phyloP scores from a whole-genome alignment of 2,797 vertebrate species.

The Harpagifer antarcticus region DNA sequence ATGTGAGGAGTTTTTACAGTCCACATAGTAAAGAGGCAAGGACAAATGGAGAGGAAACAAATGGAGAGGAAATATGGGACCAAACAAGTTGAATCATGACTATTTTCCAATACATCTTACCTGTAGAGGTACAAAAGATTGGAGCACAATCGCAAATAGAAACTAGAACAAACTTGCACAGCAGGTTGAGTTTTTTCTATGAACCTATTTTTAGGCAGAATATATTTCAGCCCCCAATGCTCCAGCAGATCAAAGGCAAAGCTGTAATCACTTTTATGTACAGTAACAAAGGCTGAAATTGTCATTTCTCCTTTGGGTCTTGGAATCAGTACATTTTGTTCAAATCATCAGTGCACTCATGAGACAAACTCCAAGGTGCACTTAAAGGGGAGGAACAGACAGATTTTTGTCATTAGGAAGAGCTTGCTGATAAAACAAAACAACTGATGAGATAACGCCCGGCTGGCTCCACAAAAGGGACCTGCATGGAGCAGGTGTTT shows the following conservation, averaged over 20 bases:
- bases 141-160: constrained; percentile 55
- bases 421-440: constrained; percentile 2
- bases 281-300: constrained; percentile 45
- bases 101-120: constrained; percentile 63
- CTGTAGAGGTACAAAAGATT: constrained; percentile 57
- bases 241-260: constrained; percentile 44
- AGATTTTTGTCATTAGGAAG: constrained; percentile 38
- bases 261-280: constrained; percentile 48
- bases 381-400: constrained; percentile 15
- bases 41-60: constrained; percentile 11
- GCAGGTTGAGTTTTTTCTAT: constrained; percentile 12
- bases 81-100: constrained; percentile 69
- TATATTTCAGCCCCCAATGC: constrained; percentile 36
- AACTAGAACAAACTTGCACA: constrained; percentile 56
- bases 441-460: constrained; percentile 38
- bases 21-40: constrained; percentile 21
- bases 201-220: constrained; percentile 69
- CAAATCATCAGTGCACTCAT: constrained; percentile 17
- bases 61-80: constrained; percentile 1
- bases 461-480: constrained; percentile 26
- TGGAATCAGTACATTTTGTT: constrained; percentile 43
- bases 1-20: constrained; percentile 22
- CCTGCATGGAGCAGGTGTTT: constrained; percentile 61
- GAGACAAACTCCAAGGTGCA: constrained; percentile 6
- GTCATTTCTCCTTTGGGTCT: constrained; percentile 20